Percentiles rank a stretch among this genome's conserved stretches.
Evolutionary conservation across 2,888 invertebrate species (phyloP).

Genomic region (Iselma pallidipennis): DNA sequence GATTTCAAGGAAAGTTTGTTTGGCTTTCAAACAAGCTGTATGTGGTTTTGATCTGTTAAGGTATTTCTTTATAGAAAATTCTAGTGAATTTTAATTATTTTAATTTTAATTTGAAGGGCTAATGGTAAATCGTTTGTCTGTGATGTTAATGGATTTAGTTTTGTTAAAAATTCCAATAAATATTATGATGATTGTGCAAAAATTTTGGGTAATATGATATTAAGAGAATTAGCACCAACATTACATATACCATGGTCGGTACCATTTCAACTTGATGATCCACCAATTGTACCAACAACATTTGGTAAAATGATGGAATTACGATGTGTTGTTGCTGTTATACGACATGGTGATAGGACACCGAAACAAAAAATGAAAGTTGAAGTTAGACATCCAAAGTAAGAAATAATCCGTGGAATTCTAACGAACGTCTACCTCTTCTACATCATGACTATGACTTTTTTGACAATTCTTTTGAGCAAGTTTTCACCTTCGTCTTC

Average conservation of each 20-base stretch:
- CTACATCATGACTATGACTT: no score
- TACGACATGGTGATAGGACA: constrained; percentile 97
- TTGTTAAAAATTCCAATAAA: constrained; percentile 99
- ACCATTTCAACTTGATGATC: constrained; percentile 96
- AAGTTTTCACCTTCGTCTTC: no score
- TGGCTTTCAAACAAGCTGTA: constrained; percentile 97
- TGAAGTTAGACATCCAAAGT: constrained; percentile 95
- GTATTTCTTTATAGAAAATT: constrained; percentile 48
- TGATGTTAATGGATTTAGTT: constrained; percentile 99
- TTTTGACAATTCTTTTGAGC: no score
- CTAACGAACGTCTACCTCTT: no score
- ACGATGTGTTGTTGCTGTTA: constrained; percentile 96
- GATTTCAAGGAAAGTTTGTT: constrained; percentile 95
- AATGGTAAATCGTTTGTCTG: constrained; percentile 99
- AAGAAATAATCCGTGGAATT: constrained; percentile 49
- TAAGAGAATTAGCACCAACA: constrained; percentile 92
- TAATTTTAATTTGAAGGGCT: constrained; percentile 65
- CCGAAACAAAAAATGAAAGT: constrained; percentile 99
- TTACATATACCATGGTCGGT: constrained; percentile 97
- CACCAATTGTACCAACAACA: constrained; percentile 98
- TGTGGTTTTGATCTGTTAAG: constrained; percentile 97
- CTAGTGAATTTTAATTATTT: background rate
- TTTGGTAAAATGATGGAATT: constrained; percentile 96
- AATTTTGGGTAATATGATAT: constrained; percentile 96
- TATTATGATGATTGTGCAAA: constrained; percentile 99